Evolutionary conservation across 2,888 invertebrate species (phyloP).

Genomic region (Girardia tigrina): DNA sequence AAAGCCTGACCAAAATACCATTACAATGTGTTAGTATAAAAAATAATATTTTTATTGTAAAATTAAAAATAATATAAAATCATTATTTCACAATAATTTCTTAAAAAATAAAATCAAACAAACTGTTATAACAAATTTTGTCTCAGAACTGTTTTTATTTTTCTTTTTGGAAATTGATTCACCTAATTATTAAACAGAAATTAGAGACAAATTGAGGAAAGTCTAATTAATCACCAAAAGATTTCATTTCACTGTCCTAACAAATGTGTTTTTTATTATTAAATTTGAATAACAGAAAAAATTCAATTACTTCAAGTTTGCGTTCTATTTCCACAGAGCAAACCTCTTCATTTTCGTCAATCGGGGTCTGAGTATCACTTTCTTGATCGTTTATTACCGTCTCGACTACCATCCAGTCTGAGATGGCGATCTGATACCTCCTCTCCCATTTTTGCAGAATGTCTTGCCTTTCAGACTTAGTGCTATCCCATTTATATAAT

Average conservation of each 20-base stretch:
- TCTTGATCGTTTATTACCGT: not conserved
- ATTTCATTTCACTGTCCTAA: not conserved
- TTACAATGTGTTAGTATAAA: too few species aligned
- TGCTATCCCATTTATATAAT: not conserved
- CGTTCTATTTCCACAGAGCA: not conserved
- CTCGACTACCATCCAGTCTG: not conserved
- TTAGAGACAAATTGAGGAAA: not conserved
- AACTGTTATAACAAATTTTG: too few species aligned
- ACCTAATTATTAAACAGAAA: not conserved
- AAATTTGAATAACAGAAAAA: not conserved
- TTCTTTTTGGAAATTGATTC: not conserved
- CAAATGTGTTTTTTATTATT: not conserved
- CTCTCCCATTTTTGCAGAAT: not conserved
- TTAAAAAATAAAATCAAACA: too few species aligned
- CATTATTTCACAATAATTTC: too few species aligned
- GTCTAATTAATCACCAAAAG: not conserved
- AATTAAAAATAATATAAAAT: too few species aligned
- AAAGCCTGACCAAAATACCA: too few species aligned
- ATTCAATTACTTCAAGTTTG: not conserved
- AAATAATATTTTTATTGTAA: too few species aligned
- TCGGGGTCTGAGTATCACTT: not conserved
- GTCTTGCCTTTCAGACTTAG: not conserved
- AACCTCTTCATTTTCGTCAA: not conserved
- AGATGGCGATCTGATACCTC: not conserved
- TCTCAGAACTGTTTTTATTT: too few species aligned